Evolutionary conservation across 2,888 invertebrate genomes (phyloP).

Genomic region (Morpho achilles): DNA sequence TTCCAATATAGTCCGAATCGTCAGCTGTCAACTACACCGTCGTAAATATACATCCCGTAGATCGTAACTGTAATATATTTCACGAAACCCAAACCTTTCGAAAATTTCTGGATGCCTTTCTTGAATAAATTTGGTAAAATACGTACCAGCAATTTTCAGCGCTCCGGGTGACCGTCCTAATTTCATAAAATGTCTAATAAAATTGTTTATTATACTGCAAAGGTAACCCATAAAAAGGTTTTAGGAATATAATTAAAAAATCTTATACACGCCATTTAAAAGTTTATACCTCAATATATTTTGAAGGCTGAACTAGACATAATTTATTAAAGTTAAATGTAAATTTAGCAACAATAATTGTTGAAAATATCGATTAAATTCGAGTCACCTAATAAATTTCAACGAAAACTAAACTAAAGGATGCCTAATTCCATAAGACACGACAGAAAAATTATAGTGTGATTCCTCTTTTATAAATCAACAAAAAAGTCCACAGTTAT

Average conservation of each 20-base stretch:
- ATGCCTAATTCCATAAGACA: no score
- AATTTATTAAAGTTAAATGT: no score
- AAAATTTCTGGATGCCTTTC: not conserved
- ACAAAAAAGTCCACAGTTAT: no score
- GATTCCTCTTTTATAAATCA: no score
- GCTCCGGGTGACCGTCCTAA: not conserved
- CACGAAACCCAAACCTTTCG: not conserved
- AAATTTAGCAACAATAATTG: no score
- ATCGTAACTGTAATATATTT: constrained; percentile 3
- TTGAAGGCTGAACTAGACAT: not conserved
- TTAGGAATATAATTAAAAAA: no score
- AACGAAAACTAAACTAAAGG: no score
- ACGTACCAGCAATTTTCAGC: not conserved
- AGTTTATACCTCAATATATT: not conserved
- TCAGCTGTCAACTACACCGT: not conserved
- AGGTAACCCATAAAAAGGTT: no score
- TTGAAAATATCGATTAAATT: no score
- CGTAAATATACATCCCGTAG: not conserved
- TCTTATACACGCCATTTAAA: no score
- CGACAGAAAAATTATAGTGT: no score
- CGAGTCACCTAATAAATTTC: no score
- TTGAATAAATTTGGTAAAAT: not conserved
- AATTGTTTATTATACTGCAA: not conserved
- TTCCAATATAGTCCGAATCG: not conserved
- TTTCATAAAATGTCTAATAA: constrained; percentile 2